Conservation (phyloP, 2,113 vertebrate genomes). For the Cottus gobio region DNA sequence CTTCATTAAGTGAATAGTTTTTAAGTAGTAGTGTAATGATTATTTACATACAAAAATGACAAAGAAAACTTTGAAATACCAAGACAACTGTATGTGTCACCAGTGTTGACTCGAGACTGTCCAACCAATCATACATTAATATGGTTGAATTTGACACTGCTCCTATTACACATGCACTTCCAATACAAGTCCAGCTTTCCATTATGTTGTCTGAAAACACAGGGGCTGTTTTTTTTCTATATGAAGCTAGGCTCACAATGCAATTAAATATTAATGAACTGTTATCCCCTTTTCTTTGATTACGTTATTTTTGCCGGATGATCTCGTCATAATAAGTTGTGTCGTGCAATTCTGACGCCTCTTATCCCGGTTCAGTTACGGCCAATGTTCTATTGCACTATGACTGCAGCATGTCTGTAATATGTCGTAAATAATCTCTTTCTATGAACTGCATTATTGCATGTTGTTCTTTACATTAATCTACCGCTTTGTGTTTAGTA, state of each 20-base stretch:
- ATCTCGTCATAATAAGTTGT: not conserved
- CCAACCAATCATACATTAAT: not conserved
- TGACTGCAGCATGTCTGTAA: not conserved
- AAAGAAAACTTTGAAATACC: too few relatives aligned
- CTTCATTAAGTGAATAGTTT: not conserved
- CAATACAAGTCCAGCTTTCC: not conserved
- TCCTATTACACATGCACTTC: not conserved
- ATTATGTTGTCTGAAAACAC: not conserved
- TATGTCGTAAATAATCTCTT: not conserved
- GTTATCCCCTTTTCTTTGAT: constrained; percentile 12
- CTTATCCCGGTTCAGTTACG: not conserved
- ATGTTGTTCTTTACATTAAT: not conserved
- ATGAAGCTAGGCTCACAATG: not conserved
- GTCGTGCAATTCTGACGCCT: not conserved
- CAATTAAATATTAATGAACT: not conserved
- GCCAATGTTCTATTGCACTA: not conserved
- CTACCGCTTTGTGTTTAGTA: not conserved
- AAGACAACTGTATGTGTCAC: not conserved
- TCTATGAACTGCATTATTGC: not conserved
- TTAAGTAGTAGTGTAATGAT: not conserved
- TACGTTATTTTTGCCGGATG: not conserved
- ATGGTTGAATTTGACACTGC: not conserved
- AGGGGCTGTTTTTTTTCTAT: not conserved
- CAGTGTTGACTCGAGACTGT: not conserved
- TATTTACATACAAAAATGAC: not conserved